Percentiles rank a stretch among this genome's conserved stretches.
Evolutionary conservation across 2,113 vertebrate genomes (phyloP).

Genomic region (Sialia sialis): DNA sequence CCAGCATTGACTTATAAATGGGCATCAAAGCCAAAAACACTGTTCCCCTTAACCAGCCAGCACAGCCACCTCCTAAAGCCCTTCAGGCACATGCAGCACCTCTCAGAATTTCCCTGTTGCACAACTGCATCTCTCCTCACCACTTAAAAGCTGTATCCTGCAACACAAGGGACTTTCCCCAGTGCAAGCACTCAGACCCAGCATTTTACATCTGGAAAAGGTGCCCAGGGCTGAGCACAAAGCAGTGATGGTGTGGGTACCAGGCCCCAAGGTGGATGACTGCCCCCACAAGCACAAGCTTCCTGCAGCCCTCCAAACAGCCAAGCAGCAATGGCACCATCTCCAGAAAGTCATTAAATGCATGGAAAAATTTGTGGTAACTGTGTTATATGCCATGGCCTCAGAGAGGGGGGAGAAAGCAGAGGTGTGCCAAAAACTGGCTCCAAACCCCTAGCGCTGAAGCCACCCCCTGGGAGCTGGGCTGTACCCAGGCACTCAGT

Average conservation of each 20-base stretch:
- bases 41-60: not conserved
- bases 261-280: too few relatives aligned
- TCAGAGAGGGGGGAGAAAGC: not conserved
- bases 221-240: not conserved
- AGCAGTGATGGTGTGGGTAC: accelerated
- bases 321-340: accelerated
- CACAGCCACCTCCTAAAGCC: not conserved
- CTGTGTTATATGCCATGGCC: accelerated
- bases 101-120: not conserved
- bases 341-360: not conserved
- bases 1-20: accelerated
- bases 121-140: not conserved
- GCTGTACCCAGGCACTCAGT: not conserved
- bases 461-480: accelerated
- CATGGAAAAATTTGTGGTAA: not conserved
- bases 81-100: not conserved
- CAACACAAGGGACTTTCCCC: not conserved
- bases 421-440: not conserved
- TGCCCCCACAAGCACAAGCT: accelerated
- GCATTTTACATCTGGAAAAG: not conserved
- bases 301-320: not conserved
- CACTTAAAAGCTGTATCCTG: not conserved
- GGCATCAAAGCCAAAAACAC: not conserved
- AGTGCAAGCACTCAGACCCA: not conserved
- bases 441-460: not conserved